Percentiles rank a stretch among this genome's conserved stretches.
Evolutionary conservation across 2,113 vertebrate genomes (phyloP).

Genomic region (Tricholaema leucomelas): DNA sequence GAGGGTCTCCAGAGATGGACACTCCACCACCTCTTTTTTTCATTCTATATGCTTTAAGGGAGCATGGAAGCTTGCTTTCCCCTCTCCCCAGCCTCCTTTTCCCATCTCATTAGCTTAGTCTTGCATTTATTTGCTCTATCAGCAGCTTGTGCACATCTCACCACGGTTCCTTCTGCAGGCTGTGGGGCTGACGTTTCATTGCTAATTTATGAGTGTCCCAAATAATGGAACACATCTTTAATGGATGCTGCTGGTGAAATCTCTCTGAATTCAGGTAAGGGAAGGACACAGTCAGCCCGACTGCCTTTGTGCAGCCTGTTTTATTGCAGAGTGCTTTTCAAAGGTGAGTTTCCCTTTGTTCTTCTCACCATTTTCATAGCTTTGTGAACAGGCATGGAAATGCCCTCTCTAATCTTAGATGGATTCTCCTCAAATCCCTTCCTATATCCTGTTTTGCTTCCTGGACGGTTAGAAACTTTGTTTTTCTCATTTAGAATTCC

Average conservation of each 20-base stretch:
- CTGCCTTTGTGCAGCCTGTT: not conserved
- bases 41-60: not conserved
- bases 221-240: not conserved
- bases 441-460: not conserved
- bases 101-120: not conserved
- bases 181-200: not conserved
- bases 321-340: not conserved
- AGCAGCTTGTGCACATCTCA: not conserved
- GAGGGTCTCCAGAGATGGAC: no score
- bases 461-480: not conserved
- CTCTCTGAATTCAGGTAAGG: not conserved
- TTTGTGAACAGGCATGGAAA: not conserved
- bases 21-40: no score
- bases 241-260: not conserved
- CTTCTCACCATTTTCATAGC: not conserved
- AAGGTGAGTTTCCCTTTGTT: not conserved
- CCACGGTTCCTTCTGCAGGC: rapidly evolving
- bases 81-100: not conserved
- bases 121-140: not conserved
- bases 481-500: not conserved
- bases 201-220: not conserved
- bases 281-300: rapidly evolving
- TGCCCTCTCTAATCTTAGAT: not conserved
- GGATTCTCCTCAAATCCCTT: not conserved
- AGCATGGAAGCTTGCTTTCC: not conserved